Evolutionary conservation across 2,797 vertebrate genomes (phyloP).

Genomic region (Sebastes flavidus): DNA sequence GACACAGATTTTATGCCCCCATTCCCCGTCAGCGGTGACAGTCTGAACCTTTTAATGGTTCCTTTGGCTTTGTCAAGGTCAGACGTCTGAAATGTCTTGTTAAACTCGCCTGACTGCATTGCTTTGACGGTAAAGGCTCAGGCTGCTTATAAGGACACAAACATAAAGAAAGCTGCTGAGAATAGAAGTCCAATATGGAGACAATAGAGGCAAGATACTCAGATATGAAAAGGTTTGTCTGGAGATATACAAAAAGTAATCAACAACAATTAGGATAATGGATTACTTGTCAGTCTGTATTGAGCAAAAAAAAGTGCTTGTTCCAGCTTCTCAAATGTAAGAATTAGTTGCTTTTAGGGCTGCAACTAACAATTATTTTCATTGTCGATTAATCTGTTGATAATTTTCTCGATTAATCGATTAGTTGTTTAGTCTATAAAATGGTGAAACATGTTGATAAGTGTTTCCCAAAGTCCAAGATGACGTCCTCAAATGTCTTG

Average conservation of each 20-base stretch:
- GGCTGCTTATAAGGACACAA: conserved; percentile 46
- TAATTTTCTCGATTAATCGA: no score
- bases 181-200: conserved; percentile 18
- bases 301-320: neutral
- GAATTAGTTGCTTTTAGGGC: neutral
- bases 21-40: neutral
- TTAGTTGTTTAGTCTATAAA: no score
- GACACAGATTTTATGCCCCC: conserved; percentile 2
- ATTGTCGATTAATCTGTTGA: no score
- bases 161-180: conserved; percentile 30
- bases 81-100: conserved; percentile 23
- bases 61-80: conserved; percentile 39
- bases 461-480: no score
- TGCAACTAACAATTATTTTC: no score
- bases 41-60: conserved; percentile 26
- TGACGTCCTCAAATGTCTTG: no score
- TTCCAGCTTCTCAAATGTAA: neutral
- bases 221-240: neutral
- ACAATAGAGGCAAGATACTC: neutral
- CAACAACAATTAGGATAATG: neutral
- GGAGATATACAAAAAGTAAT: neutral
- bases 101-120: conserved; percentile 39
- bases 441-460: no score
- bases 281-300: neutral
- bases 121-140: conserved; percentile 36